Conservation (phyloP, 2,797 vertebrate species). For the Molossus molossus region DNA sequence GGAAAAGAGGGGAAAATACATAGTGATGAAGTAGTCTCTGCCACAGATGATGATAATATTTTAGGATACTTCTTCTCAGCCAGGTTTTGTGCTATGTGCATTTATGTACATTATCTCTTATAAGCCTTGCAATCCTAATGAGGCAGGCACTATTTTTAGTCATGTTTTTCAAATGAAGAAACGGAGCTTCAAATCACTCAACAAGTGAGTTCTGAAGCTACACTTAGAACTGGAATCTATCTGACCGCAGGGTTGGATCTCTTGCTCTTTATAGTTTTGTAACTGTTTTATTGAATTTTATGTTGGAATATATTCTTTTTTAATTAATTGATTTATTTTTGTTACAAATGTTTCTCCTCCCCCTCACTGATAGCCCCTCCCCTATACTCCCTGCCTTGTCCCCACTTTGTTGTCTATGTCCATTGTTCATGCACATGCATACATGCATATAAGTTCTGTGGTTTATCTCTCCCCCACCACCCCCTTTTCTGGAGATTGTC, state of each 20-base stretch:
- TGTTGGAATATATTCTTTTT: constrained; percentile 28
- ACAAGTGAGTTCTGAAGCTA: constrained; percentile 27
- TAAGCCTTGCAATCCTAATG: neutral
- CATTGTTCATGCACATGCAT: no score
- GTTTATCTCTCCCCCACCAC: no score
- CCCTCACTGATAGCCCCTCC: no score
- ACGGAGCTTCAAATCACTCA: constrained; percentile 52
- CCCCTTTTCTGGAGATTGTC: no score
- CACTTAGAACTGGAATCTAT: constrained; percentile 10
- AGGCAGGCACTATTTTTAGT: constrained; percentile 25
- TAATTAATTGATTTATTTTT: no score
- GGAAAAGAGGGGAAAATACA: neutral
- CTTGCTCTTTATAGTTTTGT: constrained; percentile 48
- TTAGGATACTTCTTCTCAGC: neutral
- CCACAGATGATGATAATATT: neutral
- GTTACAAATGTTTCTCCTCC: no score
- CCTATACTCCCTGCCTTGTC: no score
- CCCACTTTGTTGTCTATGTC: no score
- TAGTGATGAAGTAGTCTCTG: constrained; percentile 9
- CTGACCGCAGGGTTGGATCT: neutral
- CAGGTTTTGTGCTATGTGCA: neutral
- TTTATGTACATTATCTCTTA: constrained; percentile 23
- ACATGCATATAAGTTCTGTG: no score
- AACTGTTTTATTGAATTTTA: constrained; percentile 31
- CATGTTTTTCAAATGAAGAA: constrained; percentile 1